Base-by-base conservation (phyloP, 64 coral and sea anemone genomes). In the Porites lutea region DNA sequence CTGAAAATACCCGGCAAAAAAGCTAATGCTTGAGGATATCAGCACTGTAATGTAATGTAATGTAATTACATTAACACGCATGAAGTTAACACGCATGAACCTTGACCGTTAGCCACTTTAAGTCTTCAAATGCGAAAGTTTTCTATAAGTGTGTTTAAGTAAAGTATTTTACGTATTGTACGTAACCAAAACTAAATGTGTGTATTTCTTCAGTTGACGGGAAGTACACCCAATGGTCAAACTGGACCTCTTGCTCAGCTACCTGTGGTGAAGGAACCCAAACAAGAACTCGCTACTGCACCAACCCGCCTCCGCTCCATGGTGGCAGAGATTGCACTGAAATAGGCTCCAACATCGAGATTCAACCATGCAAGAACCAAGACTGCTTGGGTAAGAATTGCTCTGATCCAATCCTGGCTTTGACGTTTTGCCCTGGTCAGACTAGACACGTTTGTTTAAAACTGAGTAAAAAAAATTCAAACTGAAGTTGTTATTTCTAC, bases 211-310 rank as follows among this genome's bases (percentile, higher is more conserved):
- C 43, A 97, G 88, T 94, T 64, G 87, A 97, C 76, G 95, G 95
- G 8, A 97, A 97, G 68, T 97, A 97, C 71, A 91, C 95, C 4
- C 58, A 57, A 2, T 97, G 95, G 95, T 97, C 95, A 3, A 94
- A 94, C 59, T 97, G 95, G 95, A 78, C 81, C 14, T 52, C 88
- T n/a, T 97, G 95, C 52, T 96, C 95, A 22, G 95, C 95, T 13
- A 93, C 79, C 12, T 96, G 95, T 75, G 95, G 95, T 2, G 95
- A 97, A 67, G 95, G 95, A 16, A 97, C 95, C 5, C 80, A 59
- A n/a, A 91, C 82, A 18, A 94, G 92, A 16, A 77, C 89, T 5
- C 88, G 95, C 4, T 70, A 71, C 23, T 97, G 95, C 18, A 88
- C 88, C 19, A 97, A 97, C 59, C 95, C 95, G 12, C 74, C 87